phyloP scores from a whole-genome alignment of 2,113 vertebrate species.

The Gulo gulo region DNA sequence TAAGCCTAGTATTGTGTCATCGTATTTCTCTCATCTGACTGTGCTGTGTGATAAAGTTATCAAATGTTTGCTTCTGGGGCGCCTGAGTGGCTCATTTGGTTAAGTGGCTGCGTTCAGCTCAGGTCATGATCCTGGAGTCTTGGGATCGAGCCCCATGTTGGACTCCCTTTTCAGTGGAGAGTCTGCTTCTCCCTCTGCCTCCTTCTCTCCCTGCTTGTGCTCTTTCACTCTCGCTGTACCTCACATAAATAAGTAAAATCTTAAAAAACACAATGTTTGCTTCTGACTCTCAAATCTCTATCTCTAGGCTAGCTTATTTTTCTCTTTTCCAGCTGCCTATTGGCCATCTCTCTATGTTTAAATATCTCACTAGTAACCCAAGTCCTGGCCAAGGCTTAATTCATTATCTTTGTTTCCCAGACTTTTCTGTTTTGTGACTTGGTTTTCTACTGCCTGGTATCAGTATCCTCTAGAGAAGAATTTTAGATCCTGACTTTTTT shows the following conservation, averaged over 20 bases:
- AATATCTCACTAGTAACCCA: background rate
- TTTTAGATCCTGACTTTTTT: background rate
- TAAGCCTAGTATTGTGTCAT: background rate
- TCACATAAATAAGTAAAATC: too few species aligned
- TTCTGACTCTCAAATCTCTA: background rate
- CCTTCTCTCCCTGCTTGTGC: too few species aligned
- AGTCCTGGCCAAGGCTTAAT: background rate
- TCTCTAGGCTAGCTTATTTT: background rate
- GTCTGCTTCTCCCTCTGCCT: too few species aligned
- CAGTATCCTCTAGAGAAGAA: background rate
- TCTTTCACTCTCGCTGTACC: too few species aligned
- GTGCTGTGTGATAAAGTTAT: background rate
- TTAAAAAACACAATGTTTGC: background rate
- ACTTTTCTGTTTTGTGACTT: background rate
- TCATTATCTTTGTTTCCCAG: background rate
- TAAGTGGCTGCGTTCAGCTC: too few species aligned
- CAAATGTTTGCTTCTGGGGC: background rate
- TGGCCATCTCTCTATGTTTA: background rate
- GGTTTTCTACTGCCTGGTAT: background rate
- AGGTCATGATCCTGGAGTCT: too few species aligned
- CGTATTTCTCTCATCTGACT: conserved; percentile 10
- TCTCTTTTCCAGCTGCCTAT: background rate
- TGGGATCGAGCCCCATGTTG: too few species aligned
- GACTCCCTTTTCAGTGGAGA: too few species aligned
- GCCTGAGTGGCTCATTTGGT: too few species aligned